phyloP scores from a whole-genome alignment of 2,113 vertebrate species.

The Phodopus roborovskii region DNA sequence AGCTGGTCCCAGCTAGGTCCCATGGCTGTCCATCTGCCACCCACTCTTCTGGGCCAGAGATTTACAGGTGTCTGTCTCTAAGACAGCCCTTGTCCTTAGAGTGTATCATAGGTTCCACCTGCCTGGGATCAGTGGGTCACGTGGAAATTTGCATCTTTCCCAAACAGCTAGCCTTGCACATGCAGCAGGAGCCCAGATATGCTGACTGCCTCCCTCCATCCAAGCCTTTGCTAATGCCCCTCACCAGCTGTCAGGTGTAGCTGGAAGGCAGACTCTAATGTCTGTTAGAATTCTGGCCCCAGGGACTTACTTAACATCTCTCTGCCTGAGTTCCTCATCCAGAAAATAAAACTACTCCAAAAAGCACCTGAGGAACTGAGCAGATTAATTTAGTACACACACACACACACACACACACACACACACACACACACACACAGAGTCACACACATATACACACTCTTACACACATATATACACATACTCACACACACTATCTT shows the following conservation, averaged over 20 bases:
- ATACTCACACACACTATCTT: neutral
- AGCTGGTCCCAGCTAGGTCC: conserved; percentile 38
- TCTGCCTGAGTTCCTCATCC: neutral
- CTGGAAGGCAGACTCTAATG: neutral
- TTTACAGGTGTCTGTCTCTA: neutral
- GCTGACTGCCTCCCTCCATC: neutral
- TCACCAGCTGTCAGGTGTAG: neutral
- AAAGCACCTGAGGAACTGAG: neutral
- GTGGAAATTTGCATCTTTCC: conserved; percentile 22
- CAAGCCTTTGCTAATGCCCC: neutral
- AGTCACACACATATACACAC: too few species aligned
- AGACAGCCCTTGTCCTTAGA: neutral
- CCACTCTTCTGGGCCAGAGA: neutral
- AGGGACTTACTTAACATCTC: neutral
- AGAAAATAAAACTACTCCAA: neutral
- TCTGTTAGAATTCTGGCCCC: neutral
- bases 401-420: neutral
- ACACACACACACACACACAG: neutral
- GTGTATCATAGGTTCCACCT: neutral
- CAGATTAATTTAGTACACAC: neutral
- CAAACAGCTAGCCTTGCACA: neutral
- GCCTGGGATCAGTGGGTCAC: neutral
- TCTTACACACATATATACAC: neutral
- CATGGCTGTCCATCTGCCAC: conserved; percentile 60
- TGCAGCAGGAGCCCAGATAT: neutral